Percentiles rank a stretch among this genome's conserved stretches.
phyloP scores from a whole-genome alignment of 1,140 invertebrate species.

The Cephus cinctus region DNA sequence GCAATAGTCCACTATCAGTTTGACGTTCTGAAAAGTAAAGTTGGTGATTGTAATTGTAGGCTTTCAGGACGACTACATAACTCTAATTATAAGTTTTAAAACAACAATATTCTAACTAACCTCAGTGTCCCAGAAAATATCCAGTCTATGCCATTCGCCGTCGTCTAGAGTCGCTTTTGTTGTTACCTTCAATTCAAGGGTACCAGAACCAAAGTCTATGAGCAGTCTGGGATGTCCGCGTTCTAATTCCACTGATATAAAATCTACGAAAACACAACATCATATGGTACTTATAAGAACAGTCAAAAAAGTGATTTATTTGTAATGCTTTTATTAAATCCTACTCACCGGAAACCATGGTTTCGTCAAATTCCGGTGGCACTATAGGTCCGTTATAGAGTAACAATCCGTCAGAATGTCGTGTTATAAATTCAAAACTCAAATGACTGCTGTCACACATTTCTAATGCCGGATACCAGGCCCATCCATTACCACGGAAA shows the following conservation, averaged over 20 bases:
- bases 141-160: slow-evolving; percentile 94
- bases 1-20: slow-evolving; percentile 91
- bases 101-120: slow-evolving; percentile 37
- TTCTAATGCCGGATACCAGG: slow-evolving; percentile 92
- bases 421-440: slow-evolving; percentile 92
- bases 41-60: neutral
- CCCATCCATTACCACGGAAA: slow-evolving; percentile 91
- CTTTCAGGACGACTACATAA: neutral
- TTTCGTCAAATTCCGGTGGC: slow-evolving; percentile 84
- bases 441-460: slow-evolving; percentile 95
- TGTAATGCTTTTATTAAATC: neutral
- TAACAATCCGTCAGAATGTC: slow-evolving; percentile 86
- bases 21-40: slow-evolving; percentile 62
- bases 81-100: neutral
- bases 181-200: slow-evolving; percentile 84
- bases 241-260: slow-evolving; percentile 90
- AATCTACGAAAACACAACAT: slow-evolving; percentile 61
- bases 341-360: slow-evolving; percentile 71
- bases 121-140: slow-evolving; percentile 94
- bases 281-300: neutral
- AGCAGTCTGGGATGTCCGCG: slow-evolving; percentile 86
- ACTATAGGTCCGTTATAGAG: slow-evolving; percentile 97
- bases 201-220: slow-evolving; percentile 94
- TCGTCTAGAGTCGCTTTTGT: slow-evolving; percentile 85
- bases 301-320: neutral